Evolutionary conservation across 1,140 invertebrate species (phyloP).

Genomic region (Drosophila subobscura): DNA sequence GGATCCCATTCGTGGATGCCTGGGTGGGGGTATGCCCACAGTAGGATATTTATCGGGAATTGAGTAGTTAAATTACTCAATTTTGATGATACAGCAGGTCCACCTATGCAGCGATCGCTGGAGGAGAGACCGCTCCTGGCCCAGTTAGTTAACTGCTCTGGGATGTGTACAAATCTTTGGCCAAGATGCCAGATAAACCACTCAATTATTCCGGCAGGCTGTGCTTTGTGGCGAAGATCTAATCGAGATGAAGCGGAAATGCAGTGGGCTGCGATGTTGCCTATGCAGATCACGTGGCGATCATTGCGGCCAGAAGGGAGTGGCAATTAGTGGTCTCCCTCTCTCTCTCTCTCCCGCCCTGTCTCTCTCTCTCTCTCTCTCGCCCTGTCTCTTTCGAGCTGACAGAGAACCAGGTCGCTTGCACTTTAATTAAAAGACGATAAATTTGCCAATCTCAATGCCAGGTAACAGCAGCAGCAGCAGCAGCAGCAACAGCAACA

Average conservation of each 20-base stretch:
- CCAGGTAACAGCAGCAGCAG: constrained; percentile 13
- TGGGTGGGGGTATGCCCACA: constrained; percentile 3
- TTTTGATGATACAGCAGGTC: constrained; percentile 54
- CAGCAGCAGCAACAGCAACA: neutral
- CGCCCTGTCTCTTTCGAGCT: constrained; percentile 34
- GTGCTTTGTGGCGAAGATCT: constrained; percentile 24
- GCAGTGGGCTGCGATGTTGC: constrained; percentile 26
- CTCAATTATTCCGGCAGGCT: constrained; percentile 49
- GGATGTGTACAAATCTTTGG: constrained; percentile 52
- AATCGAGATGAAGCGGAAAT: constrained; percentile 48
- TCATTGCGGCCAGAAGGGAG: constrained; percentile 35
- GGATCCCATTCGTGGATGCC: constrained; percentile 3
- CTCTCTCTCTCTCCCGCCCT: neutral
- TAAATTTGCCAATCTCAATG: constrained; percentile 78
- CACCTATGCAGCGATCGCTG: constrained; percentile 18
- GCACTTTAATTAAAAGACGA: constrained; percentile 82
- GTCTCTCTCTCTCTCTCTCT: constrained; percentile 15
- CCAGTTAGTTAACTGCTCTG: constrained; percentile 47
- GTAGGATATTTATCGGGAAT: constrained; percentile 79
- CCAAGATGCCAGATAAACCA: constrained; percentile 43
- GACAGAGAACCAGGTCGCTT: constrained; percentile 73
- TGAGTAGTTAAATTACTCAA: constrained; percentile 82
- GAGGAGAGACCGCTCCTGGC: constrained; percentile 13
- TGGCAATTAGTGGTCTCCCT: constrained; percentile 63
- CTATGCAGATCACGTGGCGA: constrained; percentile 36